Evolutionary conservation across 2,797 vertebrate genomes (phyloP).

Genomic region (Coregonus suidteri): DNA sequence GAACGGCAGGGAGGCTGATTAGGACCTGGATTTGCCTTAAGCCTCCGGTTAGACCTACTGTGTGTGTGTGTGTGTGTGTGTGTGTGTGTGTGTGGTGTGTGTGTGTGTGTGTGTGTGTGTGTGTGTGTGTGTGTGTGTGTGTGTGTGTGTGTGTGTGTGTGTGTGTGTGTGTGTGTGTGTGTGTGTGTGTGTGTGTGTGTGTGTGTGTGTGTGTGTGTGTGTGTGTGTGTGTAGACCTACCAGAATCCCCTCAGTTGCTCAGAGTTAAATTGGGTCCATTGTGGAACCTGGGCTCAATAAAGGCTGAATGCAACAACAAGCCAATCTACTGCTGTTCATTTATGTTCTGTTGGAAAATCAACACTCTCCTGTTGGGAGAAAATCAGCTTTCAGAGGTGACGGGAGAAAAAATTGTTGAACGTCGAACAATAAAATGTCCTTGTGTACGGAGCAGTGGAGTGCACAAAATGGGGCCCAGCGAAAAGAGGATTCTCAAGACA

Average conservation of each 20-base stretch:
- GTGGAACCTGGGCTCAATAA: conserved; percentile 17
- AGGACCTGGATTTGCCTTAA: conserved; percentile 36
- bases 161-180: too few species aligned
- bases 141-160: too few species aligned
- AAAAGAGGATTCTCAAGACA: conserved; percentile 56
- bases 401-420: conserved; percentile 44
- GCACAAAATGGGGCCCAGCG: conserved; percentile 45
- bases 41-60: conserved; percentile 23
- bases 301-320: conserved; percentile 19
- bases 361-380: neutral
- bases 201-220: too few species aligned
- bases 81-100: too few species aligned
- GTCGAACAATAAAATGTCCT: conserved; percentile 35
- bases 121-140: too few species aligned
- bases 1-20: conserved; percentile 49
- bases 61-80: neutral
- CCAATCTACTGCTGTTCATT: neutral
- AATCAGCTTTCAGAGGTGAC: conserved; percentile 20
- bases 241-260: conserved; percentile 16
- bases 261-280: conserved; percentile 35
- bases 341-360: conserved; percentile 2
- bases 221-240: neutral
- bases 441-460: conserved; percentile 24
- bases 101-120: too few species aligned
- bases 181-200: too few species aligned